Evolutionary conservation across 2,113 vertebrate genomes (phyloP).

Genomic region (Oreochromis spilurus): DNA sequence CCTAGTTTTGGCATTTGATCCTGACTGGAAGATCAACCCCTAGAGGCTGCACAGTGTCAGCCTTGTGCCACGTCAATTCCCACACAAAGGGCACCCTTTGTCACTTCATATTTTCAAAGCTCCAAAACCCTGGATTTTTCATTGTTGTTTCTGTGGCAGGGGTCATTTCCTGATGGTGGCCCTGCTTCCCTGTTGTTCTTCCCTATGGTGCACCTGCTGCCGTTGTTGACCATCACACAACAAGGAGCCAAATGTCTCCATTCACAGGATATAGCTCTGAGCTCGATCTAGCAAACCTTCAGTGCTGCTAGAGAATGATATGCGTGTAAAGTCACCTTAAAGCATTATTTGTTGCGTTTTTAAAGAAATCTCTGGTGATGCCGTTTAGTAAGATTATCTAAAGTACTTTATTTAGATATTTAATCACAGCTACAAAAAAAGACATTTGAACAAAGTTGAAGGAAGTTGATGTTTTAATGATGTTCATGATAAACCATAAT

Average conservation of each 20-base stretch:
- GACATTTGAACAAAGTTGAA: not conserved
- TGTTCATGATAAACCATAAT: not conserved
- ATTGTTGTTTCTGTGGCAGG: slow-evolving; percentile 58
- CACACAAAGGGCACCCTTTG: slow-evolving; percentile 74
- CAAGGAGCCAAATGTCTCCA: slow-evolving; percentile 25
- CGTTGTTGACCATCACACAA: slow-evolving; percentile 49
- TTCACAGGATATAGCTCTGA: not conserved
- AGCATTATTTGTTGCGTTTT: accelerated
- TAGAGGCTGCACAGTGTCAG: slow-evolving; percentile 75
- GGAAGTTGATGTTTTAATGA: not conserved
- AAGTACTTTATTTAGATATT: not conserved
- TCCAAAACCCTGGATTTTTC: slow-evolving; percentile 57
- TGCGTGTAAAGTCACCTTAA: not conserved
- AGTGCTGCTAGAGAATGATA: not conserved
- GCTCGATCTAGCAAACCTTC: not conserved
- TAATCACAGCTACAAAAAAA: not conserved
- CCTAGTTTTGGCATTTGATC: slow-evolving; percentile 79
- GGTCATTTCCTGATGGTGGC: slow-evolving; percentile 56
- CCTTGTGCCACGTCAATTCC: slow-evolving; percentile 69
- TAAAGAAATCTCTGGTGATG: not conserved
- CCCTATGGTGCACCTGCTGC: slow-evolving; percentile 60
- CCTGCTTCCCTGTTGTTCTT: slow-evolving; percentile 16
- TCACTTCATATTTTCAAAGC: slow-evolving; percentile 77
- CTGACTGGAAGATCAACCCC: slow-evolving; percentile 76
- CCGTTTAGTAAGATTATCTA: not conserved